Evolutionary conservation across 2,113 vertebrate species (phyloP).

Genomic region (Corydoras sp.): DNA sequence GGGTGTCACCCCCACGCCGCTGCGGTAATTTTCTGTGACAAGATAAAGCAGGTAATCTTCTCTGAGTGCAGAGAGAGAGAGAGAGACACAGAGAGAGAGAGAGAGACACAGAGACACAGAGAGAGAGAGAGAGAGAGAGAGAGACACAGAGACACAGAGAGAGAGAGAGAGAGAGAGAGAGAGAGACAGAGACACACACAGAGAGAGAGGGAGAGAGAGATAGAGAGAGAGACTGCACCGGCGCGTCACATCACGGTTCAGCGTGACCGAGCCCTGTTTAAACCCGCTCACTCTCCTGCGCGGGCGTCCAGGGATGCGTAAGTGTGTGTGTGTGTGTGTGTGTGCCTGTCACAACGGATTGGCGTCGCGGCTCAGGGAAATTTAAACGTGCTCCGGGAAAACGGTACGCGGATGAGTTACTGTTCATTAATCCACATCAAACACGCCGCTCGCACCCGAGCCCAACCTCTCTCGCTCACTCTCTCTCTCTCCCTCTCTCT

Average conservation of each 20-base stretch:
- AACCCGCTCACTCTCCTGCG: background rate
- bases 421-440: conserved; percentile 80
- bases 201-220: too few relatives aligned
- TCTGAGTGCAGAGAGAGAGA: background rate
- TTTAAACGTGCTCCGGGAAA: conserved; percentile 56
- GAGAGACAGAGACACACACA: too few relatives aligned
- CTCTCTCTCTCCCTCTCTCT: background rate
- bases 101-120: too few relatives aligned
- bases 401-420: conserved; percentile 64
- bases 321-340: conserved; percentile 59
- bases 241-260: background rate
- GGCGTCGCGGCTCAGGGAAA: conserved; percentile 57
- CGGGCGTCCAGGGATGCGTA: too few relatives aligned
- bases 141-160: too few relatives aligned
- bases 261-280: background rate
- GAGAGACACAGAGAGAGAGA: too few relatives aligned
- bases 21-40: conserved; percentile 93
- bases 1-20: conserved; percentile 40
- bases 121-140: too few relatives aligned
- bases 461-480: background rate
- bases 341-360: conserved; percentile 70
- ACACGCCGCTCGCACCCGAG: conserved; percentile 25
- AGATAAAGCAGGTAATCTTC: conserved; percentile 95
- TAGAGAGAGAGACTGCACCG: too few relatives aligned
- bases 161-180: too few relatives aligned